phyloP scores from a whole-genome alignment of 1,140 invertebrate species.

The Calosoma granatense region DNA sequence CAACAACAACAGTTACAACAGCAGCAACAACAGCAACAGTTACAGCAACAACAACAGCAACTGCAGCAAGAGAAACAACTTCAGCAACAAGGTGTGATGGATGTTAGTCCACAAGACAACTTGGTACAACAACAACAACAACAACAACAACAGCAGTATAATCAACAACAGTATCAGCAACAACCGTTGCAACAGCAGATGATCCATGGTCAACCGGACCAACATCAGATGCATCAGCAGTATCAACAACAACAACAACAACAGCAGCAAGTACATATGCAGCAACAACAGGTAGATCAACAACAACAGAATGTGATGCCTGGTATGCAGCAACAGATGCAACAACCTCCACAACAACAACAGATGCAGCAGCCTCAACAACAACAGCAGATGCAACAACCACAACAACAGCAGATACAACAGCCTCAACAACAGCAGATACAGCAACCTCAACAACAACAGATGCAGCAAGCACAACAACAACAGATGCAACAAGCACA shows the following conservation, averaged over 20 bases:
- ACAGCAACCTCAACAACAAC: slow-evolving; percentile 22
- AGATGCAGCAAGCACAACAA: slow-evolving; percentile 26
- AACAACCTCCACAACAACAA: slow-evolving; percentile 21
- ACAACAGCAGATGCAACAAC: slow-evolving; percentile 30
- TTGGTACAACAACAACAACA: slow-evolving; percentile 22
- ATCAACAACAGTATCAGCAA: slow-evolving; percentile 34
- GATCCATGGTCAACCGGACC: slow-evolving; percentile 12
- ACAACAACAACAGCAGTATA: slow-evolving; percentile 33
- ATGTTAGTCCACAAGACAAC: slow-evolving; percentile 12
- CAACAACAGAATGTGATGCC: slow-evolving; percentile 21
- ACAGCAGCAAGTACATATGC: slow-evolving; percentile 30
- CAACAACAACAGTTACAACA: slow-evolving; percentile 37
- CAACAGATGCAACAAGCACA: slow-evolving; percentile 18
- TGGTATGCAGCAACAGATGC: slow-evolving; percentile 17
- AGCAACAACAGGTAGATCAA: slow-evolving; percentile 21
- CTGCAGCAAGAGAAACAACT: slow-evolving; percentile 34
- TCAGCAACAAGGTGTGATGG: slow-evolving; percentile 18
- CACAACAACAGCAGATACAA: slow-evolving; percentile 19
- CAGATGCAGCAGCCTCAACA: slow-evolving; percentile 29
- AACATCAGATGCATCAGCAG: slow-evolving; percentile 21
- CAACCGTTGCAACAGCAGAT: slow-evolving; percentile 26
- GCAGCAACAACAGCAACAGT: slow-evolving; percentile 30
- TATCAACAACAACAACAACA: slow-evolving; percentile 29
- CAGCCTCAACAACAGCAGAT: slow-evolving; percentile 39
- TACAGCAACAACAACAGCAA: slow-evolving; percentile 37